phyloP scores from a whole-genome alignment of 2,113 vertebrate species.

The Dromiciops gliroides region DNA sequence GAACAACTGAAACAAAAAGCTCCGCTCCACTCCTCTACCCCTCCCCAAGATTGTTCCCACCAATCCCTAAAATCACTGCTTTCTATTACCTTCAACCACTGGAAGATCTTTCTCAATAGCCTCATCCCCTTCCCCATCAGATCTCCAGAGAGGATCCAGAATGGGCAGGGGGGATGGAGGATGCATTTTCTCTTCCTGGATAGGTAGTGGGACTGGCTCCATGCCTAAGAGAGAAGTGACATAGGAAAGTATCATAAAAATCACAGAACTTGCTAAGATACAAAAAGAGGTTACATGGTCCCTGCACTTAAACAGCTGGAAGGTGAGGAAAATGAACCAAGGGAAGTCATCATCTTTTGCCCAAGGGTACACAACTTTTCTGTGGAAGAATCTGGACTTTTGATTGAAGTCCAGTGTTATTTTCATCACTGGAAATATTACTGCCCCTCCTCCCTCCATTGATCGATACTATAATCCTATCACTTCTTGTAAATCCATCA shows the following conservation, averaged over 20 bases:
- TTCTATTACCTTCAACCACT: conserved; percentile 58
- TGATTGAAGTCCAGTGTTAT: background rate
- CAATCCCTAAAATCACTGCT: background rate
- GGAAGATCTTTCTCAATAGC: conserved; percentile 62
- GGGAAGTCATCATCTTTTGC: background rate
- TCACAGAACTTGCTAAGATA: background rate
- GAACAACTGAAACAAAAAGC: background rate
- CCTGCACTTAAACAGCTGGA: background rate
- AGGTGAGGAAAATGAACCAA: background rate
- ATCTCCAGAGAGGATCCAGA: conserved; percentile 72
- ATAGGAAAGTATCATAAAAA: conserved; percentile 10
- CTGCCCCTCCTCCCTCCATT: no score
- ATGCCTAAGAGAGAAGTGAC: conserved; percentile 39
- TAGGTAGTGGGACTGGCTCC: conserved; percentile 49
- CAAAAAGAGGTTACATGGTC: background rate
- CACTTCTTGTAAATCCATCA: background rate
- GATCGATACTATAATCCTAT: background rate
- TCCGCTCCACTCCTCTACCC: no score
- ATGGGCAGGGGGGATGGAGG: conserved; percentile 66
- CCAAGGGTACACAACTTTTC: background rate
- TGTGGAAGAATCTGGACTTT: no score
- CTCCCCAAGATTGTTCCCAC: background rate
- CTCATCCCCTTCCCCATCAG: conserved; percentile 54
- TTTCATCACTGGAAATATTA: background rate
- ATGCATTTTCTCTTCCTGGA: conserved; percentile 67